Evolutionary conservation across 2,888 invertebrate genomes (phyloP), one percentile per base, ranked within the genome.

Genomic region (Temnothorax unifasciatus): DNA sequence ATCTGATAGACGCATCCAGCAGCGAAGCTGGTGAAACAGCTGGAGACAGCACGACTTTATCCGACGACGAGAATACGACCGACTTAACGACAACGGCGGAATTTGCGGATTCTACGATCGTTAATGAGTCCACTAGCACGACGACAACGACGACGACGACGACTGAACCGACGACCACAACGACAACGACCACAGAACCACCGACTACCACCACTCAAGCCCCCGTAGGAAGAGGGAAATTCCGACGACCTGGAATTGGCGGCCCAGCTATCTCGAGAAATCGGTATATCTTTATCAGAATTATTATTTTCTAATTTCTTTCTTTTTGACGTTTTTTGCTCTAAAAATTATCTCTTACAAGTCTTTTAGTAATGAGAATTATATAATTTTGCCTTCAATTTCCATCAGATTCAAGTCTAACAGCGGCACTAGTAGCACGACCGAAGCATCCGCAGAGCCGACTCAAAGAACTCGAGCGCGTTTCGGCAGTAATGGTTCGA

Each of bases 21-120:
- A 89, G 88, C 38, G 96, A 96, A 15, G 96, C 96, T 29, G 96
- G 96, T 90, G 96, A 96, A 89, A 94, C 96, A 38, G 86, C 3
- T 25, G 64, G 74, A 1, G 93, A 93, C n/a, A 89, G 85, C 25
- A 97, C 97, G 87, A 96, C 95, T 88, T 47, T 95, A 90, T 73
- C 95, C 0, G 96, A 95, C 75, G 93, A 95, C 1, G 93, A 90
- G 3, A 91, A 92, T 1, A 95, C 94, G 25, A 92, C 95, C 59
- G 95, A 95, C 71, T 92, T 93, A 9, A 89, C 90, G 5, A 93
- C 93, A 0, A 92, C 92, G 0, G 93, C 93, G 38, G 89, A 91
- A 1, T 90, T 91, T 3, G 95, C 94, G 91, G 95, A 96, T 0
- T 96, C 96, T 3, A 96, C 96, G 0, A 95, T 95, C 1, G 96